These are phyloP conservation scores for Psammodynastes pulverulentus DNA, from an alignment of 2,113 vertebrate genomes.

Conservation along the genomic window DNA sequence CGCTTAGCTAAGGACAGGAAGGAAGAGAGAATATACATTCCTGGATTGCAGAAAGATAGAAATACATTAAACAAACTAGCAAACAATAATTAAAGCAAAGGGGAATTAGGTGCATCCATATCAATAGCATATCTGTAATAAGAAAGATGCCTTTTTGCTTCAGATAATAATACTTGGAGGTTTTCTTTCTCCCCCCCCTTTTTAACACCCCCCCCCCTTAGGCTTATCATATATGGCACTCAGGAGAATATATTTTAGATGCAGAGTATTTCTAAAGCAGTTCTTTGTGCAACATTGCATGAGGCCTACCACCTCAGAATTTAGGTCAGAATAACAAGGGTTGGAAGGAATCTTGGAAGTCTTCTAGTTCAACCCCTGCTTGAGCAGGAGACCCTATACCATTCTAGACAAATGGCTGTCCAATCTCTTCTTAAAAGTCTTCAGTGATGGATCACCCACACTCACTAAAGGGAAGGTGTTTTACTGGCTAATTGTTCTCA, in stretches of 20 bases:
- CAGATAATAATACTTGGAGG: background rate
- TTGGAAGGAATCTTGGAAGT: too few species aligned
- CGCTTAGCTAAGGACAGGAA: background rate
- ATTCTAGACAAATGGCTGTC: too few species aligned
- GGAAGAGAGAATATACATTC: background rate
- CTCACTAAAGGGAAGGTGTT: too few species aligned
- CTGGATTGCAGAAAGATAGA: background rate
- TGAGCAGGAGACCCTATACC: too few species aligned
- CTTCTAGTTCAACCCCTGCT: too few species aligned
- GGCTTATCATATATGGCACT: background rate
- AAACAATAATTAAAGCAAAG: background rate
- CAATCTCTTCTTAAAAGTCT: too few species aligned
- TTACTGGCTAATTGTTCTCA: too few species aligned
- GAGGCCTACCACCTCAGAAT: too few species aligned
- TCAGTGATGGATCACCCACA: too few species aligned
- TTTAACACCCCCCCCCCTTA: background rate
- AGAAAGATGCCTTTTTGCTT: background rate
- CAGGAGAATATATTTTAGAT: background rate
- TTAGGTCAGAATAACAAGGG: too few species aligned
- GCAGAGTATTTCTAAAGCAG: background rate
- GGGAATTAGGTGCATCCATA: background rate
- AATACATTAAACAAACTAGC: background rate
- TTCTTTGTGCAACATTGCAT: background rate
- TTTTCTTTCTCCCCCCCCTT: slow-evolving; percentile 3
- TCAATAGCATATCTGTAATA: background rate